phyloP scores from a whole-genome alignment of 1,140 invertebrate species.

The Meloidogyne exigua region DNA sequence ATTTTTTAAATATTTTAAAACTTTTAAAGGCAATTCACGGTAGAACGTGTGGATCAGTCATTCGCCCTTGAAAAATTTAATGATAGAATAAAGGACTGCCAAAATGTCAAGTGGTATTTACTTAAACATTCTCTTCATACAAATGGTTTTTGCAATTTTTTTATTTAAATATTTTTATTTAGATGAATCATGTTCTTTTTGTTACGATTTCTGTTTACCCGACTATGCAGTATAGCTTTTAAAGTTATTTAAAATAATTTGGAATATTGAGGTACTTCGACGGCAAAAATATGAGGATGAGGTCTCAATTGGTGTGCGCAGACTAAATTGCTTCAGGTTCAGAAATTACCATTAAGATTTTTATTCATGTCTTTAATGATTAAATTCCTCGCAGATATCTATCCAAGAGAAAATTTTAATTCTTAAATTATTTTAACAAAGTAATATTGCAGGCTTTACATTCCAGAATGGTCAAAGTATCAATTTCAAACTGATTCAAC shows the following conservation, averaged over 20 bases:
- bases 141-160: slow-evolving; percentile 41
- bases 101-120: slow-evolving; percentile 58
- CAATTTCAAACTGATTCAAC: slow-evolving; percentile 36
- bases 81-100: slow-evolving; percentile 50
- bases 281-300: slow-evolving; percentile 61
- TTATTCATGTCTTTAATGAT: neutral
- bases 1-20: neutral
- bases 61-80: slow-evolving; percentile 50
- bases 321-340: slow-evolving; percentile 48
- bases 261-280: slow-evolving; percentile 36
- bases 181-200: slow-evolving; percentile 55
- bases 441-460: slow-evolving; percentile 28
- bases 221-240: slow-evolving; percentile 51
- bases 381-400: neutral
- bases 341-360: too few species aligned
- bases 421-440: neutral
- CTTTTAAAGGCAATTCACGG: slow-evolving; percentile 46
- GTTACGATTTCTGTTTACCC: slow-evolving; percentile 61
- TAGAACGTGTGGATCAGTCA: slow-evolving; percentile 47
- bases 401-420: neutral
- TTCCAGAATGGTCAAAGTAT: slow-evolving; percentile 45
- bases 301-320: slow-evolving; percentile 37
- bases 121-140: slow-evolving; percentile 59
- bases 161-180: slow-evolving; percentile 12
- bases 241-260: neutral